These are phyloP conservation scores for Tiphia femorata DNA, from an alignment of 2,888 invertebrate species.

Conservation along the genomic window DNA sequence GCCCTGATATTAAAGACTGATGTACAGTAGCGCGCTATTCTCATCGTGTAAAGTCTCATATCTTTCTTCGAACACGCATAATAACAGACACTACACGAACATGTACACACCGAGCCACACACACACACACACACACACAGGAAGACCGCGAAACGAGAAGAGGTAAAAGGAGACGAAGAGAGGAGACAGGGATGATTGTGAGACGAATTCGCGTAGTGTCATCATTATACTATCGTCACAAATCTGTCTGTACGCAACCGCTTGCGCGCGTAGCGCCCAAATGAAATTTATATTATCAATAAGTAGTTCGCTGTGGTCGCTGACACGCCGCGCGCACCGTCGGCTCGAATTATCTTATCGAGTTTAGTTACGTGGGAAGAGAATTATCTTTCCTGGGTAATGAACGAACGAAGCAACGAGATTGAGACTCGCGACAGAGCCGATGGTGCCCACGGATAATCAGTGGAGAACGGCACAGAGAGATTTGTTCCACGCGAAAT, in stretches of 20 bases:
- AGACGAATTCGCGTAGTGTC: too few relatives aligned
- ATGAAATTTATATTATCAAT: constrained; percentile 45
- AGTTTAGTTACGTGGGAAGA: too few relatives aligned
- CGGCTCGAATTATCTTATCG: too few relatives aligned
- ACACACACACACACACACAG: constrained; percentile 22
- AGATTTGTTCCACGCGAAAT: constrained; percentile 21
- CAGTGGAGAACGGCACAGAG: constrained; percentile 39
- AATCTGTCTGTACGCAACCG: constrained; percentile 15
- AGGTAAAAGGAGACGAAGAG: too few relatives aligned
- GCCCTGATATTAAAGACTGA: constrained; percentile 69
- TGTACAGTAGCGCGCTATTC: constrained; percentile 69
- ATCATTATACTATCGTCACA: too few relatives aligned
- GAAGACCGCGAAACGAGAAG: too few relatives aligned
- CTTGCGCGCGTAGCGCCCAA: constrained; percentile 53
- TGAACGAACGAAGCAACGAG: neutral
- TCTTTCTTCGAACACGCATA: constrained; percentile 11
- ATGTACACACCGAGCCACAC: constrained; percentile 25
- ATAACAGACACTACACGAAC: neutral
- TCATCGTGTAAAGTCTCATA: constrained; percentile 46
- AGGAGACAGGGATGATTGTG: too few relatives aligned
- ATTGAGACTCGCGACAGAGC: neutral
- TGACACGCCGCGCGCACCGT: too few relatives aligned
- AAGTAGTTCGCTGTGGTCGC: too few relatives aligned
- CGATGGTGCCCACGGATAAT: constrained; percentile 35
- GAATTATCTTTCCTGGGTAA: too few relatives aligned